Base-by-base conservation (phyloP, 2,888 invertebrate genomes). In the Aphidoletes aphidimyza region DNA sequence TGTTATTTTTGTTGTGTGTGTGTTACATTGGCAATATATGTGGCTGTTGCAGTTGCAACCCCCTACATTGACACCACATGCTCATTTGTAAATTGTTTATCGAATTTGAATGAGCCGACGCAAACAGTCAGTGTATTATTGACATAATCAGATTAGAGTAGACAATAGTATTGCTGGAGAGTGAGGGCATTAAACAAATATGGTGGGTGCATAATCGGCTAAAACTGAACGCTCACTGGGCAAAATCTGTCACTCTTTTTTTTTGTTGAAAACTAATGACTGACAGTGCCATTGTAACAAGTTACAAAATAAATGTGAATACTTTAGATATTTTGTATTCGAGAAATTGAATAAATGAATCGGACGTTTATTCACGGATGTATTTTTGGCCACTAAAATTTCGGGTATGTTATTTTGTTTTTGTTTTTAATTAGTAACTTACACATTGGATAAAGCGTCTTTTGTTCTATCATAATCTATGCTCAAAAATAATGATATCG, bases 81-180 rank as follows among this genome's bases (percentile, higher is more conserved):
- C 81, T 37, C 81, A 81, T 81, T 81, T 81, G 37, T 37, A 81
- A 81, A n/a, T 81, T 36, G 81, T 37, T 81, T 37, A 37, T 81
- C 37, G n/a, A 81, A 81, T 81, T 81, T 9, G 2, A 78, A 78
- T 69, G 34, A 69, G 34, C 69, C 34, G 30, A 81, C 9, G 37
- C 81, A 81, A 81, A 37, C 37, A 37, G 37, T 37, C 19, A 37
- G 37, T 37, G 37, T n/a, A 81, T 81, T 81, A 81, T 81, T 81
- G 81, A 81, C 81, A 81, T 81, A 81, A 81, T 81, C 81, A 81
- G 81, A 81, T 81, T 81, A 81, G n/a, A 26, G 8, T 37, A 37
- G 37, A 81, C 37, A 81, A 81, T 81, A 30, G 30, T 14, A 69
- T 9, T 6, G 6, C n/a, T 14, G 3, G 54, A 22, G 22, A 54